phyloP scores from a whole-genome alignment of 2,797 vertebrate species.

The Ataeniobius toweri region DNA sequence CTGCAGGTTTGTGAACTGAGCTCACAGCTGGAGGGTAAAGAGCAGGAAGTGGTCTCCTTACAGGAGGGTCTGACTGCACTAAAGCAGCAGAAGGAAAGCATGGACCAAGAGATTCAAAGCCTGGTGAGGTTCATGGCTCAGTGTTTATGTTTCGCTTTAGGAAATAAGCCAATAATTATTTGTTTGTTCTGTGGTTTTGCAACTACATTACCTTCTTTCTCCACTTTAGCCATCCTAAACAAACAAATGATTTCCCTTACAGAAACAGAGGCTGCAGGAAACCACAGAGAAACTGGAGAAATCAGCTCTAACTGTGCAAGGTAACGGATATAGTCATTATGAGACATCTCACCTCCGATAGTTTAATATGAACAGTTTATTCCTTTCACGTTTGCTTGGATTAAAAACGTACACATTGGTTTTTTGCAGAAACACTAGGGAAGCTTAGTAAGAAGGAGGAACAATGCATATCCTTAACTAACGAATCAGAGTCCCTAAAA shows the following conservation, averaged over 20 bases:
- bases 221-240: background rate
- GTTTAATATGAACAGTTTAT: conserved; percentile 2
- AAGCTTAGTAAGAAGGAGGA: conserved; percentile 88
- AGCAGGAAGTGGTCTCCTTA: conserved; percentile 83
- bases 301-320: conserved; percentile 87
- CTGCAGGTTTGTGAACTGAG: conserved; percentile 85
- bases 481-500: conserved; percentile 85
- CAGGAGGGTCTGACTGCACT: conserved; percentile 82
- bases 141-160: background rate
- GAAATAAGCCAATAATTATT: background rate
- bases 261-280: conserved; percentile 86
- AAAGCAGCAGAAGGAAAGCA: conserved; percentile 83
- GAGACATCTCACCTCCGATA: background rate
- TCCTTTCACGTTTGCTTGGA: background rate
- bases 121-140: conserved; percentile 83
- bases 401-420: background rate
- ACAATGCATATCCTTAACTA: conserved; percentile 81
- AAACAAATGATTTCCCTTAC: conserved; percentile 42
- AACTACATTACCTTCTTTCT: background rate
- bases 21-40: conserved; percentile 83
- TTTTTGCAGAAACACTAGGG: conserved; percentile 84
- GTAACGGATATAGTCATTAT: conserved; percentile 62
- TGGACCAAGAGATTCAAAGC: conserved; percentile 84
- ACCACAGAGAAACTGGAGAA: conserved; percentile 83
- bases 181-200: background rate